Base-by-base conservation (phyloP, 1,140 invertebrate species). In the Brachionus rubens region DNA sequence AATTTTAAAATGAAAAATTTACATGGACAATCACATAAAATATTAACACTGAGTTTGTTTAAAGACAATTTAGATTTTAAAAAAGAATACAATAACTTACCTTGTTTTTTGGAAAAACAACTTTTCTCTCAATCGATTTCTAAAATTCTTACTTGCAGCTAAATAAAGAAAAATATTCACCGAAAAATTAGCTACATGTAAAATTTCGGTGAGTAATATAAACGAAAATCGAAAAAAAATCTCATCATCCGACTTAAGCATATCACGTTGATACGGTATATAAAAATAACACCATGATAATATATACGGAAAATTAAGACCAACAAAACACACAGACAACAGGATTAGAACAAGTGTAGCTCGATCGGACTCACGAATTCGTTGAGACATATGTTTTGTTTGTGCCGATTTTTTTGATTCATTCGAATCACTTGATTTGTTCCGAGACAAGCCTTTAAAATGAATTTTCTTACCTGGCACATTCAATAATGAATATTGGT, bases 241-340 rank as follows among this genome's bases (percentile, higher is more conserved):
- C 21, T 72, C 6, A 33, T 72, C 46, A 24, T 70, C 40, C n/a
- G 48, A 6, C 16, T 47, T 46, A 10, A 72, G 36, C n/a, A 41
- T 24, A 24, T 28, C 43, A 40, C 28, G 24, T 30, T 72, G 46
- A 33, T 72, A 72, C 1, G 68, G 68, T 7, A 72, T 72, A 24
- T 36, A 72, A 16, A 72, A 72, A 33, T 33, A 41, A 30, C 46
- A 48, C 68, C 68, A 72, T 4, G 50, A 48, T 7, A 54, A 0
- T 12, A 72, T 54, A 48, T 72, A 72, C 9, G 68, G 68, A 36
- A 72, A 48, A 28, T 72, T 72, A 10, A 72, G 33, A 41, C 41
- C 24, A 0, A 72, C 68, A 72, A 50, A 72, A 54, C 48, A 72
- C 1, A n/a, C 46, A 0, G 46, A 50, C 19, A 72, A 36, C 24